A percentile compares a stretch with the other conserved stretches of the same genome.
These are phyloP conservation scores for Nezara viridula DNA, from an alignment of 2,888 invertebrate species.

Conservation along the genomic window DNA sequence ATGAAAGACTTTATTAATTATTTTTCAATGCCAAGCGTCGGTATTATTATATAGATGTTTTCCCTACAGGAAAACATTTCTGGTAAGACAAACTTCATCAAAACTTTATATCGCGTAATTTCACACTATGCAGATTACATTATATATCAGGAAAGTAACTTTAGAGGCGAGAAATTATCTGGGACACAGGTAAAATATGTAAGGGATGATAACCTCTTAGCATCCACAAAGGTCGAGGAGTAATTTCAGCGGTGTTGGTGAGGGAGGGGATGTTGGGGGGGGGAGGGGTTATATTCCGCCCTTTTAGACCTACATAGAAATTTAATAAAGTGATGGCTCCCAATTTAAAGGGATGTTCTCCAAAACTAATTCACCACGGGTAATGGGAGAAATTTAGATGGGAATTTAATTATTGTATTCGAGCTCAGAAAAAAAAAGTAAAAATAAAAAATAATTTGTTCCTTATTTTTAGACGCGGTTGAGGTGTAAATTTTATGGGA, in stretches of 20 bases:
- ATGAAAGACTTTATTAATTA: too few species aligned
- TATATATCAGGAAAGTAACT: not conserved
- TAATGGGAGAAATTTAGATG: not conserved
- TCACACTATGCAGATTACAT: not conserved
- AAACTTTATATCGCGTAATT: not conserved
- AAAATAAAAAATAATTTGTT: too few species aligned
- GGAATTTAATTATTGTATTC: not conserved
- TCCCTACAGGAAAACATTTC: not conserved
- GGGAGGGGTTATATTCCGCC: not conserved
- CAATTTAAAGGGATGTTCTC: not conserved
- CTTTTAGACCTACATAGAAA: not conserved
- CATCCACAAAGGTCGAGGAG: conserved; percentile 29
- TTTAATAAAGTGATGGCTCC: conserved; percentile 24
- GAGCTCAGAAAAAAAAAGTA: not conserved
- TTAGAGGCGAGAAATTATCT: not conserved
- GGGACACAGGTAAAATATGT: conserved; percentile 15
- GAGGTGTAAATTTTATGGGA: too few species aligned
- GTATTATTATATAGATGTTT: not conserved
- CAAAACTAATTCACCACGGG: not conserved
- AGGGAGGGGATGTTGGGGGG: not conserved
- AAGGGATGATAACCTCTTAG: conserved; percentile 13
- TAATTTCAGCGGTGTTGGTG: not conserved
- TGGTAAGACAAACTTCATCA: not conserved
- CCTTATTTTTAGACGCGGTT: too few species aligned
- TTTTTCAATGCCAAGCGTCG: too few species aligned